Percentiles rank a stretch among this genome's conserved stretches.
Evolutionary conservation across 1,140 invertebrate species (phyloP).

Genomic region (Samia ricini): DNA sequence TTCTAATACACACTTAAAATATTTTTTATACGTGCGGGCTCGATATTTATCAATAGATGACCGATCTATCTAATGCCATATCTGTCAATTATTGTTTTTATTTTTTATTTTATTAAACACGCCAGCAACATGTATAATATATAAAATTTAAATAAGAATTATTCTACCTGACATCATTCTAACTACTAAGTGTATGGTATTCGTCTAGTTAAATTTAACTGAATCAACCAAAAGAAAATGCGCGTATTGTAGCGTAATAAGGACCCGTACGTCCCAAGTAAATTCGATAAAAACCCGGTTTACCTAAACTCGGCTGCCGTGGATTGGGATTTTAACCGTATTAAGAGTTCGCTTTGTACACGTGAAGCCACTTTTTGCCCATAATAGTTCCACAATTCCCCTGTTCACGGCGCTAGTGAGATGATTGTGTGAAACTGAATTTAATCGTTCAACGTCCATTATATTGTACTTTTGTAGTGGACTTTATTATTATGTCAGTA

Average conservation of each 20-base stretch:
- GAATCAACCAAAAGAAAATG: not conserved
- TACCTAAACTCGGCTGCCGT: not conserved
- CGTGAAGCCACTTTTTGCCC: not conserved
- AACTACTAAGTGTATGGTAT: too few relatives aligned
- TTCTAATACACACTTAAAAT: too few relatives aligned
- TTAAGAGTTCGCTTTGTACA: not conserved
- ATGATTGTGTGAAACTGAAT: not conserved
- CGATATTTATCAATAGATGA: too few relatives aligned
- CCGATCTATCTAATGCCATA: too few relatives aligned
- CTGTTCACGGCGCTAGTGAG: not conserved
- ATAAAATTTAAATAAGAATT: too few relatives aligned
- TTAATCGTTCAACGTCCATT: not conserved
- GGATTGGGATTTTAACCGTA: not conserved
- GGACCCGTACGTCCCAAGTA: not conserved
- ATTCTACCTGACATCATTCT: too few relatives aligned
- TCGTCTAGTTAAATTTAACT: not conserved
- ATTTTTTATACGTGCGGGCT: too few relatives aligned
- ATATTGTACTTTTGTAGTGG: not conserved
- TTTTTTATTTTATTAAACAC: too few relatives aligned
- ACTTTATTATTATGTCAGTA: not conserved
- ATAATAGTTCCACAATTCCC: not conserved
- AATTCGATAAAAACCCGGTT: constrained; percentile 1
- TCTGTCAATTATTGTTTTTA: too few relatives aligned
- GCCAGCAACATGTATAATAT: too few relatives aligned
- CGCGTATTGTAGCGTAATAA: not conserved